A percentile compares a stretch with the other conserved stretches of the same genome.
These are phyloP conservation scores for Hylaeus anthracinus DNA, from an alignment of 1,140 invertebrate genomes.

Conservation along the genomic window DNA sequence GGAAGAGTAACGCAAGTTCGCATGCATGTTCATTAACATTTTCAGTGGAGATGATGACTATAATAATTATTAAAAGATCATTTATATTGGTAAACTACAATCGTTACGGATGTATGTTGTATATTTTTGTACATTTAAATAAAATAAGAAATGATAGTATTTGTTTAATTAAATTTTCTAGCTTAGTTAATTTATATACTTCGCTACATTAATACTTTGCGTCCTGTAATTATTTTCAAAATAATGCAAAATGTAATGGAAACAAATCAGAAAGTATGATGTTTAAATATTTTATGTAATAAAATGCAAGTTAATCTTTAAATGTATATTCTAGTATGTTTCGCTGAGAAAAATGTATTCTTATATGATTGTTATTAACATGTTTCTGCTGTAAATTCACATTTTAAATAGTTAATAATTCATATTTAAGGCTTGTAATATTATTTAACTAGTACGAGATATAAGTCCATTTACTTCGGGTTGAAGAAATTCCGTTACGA, in stretches of 20 bases:
- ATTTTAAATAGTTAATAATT: neutral
- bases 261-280: constrained; percentile 13
- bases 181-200: too few species aligned
- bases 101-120: neutral
- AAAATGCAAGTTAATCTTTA: neutral
- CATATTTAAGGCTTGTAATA: neutral
- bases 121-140: constrained; percentile 9
- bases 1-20: neutral
- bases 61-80: too few species aligned
- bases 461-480: constrained; percentile 88
- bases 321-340: neutral
- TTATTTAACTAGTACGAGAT: constrained; percentile 62
- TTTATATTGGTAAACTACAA: too few species aligned
- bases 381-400: neutral
- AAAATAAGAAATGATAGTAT: constrained; percentile 26
- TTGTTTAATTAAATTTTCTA: neutral
- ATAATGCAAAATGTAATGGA: neutral
- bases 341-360: neutral
- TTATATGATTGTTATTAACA: neutral
- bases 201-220: neutral
- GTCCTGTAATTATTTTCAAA: too few species aligned
- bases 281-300: neutral
- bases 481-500: constrained; percentile 91
- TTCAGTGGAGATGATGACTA: too few species aligned
- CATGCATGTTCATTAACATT: neutral